phyloP scores from a whole-genome alignment of 2,113 vertebrate genomes.

The Burhinus oedicnemus region DNA sequence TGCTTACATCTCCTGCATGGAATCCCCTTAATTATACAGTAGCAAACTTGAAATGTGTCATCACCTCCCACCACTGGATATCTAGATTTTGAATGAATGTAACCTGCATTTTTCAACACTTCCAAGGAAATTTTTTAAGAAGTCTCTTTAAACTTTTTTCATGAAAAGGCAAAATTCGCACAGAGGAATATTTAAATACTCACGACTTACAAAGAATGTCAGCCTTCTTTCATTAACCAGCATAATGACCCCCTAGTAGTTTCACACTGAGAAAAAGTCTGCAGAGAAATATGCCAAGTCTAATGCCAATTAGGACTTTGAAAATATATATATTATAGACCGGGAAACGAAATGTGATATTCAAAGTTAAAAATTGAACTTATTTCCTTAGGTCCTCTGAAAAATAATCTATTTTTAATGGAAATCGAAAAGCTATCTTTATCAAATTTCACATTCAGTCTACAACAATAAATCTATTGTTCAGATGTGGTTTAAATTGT shows the following conservation, averaged over 20 bases:
- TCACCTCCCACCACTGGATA: slow-evolving; percentile 37
- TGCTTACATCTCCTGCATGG: slow-evolving; percentile 3
- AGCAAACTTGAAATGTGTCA: slow-evolving; percentile 31
- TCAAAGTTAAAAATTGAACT: background rate
- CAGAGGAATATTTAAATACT: slow-evolving; percentile 19
- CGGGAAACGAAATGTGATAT: background rate
- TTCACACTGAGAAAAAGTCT: slow-evolving; percentile 16
- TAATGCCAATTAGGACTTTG: background rate
- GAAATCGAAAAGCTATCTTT: slow-evolving; percentile 15
- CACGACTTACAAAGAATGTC: background rate
- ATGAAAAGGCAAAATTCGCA: background rate
- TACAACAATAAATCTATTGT: slow-evolving; percentile 41
- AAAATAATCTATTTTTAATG: slow-evolving; percentile 32
- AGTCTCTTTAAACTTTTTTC: background rate
- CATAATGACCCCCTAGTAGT: background rate
- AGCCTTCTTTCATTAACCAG: slow-evolving; percentile 13
- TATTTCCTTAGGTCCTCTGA: background rate
- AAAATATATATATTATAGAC: background rate
- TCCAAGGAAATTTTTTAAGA: background rate
- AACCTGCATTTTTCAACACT: slow-evolving; percentile 13
- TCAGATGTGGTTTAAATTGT: slow-evolving; percentile 17
- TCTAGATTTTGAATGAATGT: slow-evolving; percentile 29
- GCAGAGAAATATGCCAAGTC: slow-evolving; percentile 1
- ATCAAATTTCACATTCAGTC: slow-evolving; percentile 1
- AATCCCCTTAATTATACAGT: slow-evolving; percentile 41